Percentiles rank a stretch among this genome's conserved stretches.
phyloP scores from a whole-genome alignment of 2,113 vertebrate species.

The Chlamydotis undulata region DNA sequence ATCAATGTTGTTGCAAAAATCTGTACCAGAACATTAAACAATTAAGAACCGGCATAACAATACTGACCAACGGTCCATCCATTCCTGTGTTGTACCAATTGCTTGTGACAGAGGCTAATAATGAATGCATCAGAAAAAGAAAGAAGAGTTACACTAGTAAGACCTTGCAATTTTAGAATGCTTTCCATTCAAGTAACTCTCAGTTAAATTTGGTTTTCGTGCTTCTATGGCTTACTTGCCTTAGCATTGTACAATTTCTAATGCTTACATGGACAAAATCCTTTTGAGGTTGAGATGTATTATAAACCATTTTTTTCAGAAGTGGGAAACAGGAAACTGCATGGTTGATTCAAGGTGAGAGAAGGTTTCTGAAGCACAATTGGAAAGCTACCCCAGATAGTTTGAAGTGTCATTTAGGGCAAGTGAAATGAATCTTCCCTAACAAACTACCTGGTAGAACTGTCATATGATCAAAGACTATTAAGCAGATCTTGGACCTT shows the following conservation, averaged over 20 bases:
- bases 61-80: conserved; percentile 1
- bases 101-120: conserved; percentile 11
- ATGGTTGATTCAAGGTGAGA: neutral
- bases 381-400: neutral
- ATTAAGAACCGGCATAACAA: conserved; percentile 17
- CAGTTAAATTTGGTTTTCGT: neutral
- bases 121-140: neutral
- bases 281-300: neutral
- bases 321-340: neutral
- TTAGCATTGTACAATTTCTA: neutral
- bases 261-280: neutral
- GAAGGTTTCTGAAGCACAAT: neutral
- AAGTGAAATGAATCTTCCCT: neutral
- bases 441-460: neutral
- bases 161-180: neutral
- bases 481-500: neutral
- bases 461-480: neutral
- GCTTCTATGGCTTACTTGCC: neutral
- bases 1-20: conserved; percentile 26
- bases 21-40: conserved; percentile 38
- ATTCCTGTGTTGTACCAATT: neutral
- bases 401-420: neutral
- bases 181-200: neutral
- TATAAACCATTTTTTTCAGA: neutral
- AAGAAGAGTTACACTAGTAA: neutral